Evolutionary conservation across 2,888 invertebrate genomes (phyloP).

Genomic region (Alloplasta piceator): DNA sequence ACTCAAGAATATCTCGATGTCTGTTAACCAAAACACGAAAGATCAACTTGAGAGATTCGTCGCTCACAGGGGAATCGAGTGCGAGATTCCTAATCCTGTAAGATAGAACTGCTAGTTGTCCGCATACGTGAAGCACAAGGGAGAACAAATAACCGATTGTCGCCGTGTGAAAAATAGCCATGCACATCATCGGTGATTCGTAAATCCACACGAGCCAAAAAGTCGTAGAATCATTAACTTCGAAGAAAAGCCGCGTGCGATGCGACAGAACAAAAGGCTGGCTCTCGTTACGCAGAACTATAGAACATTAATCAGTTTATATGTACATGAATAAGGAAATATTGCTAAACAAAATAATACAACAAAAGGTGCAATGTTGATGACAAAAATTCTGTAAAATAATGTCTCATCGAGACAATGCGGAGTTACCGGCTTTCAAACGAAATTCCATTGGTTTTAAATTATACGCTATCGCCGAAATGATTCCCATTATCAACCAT

Average conservation of each 20-base stretch:
- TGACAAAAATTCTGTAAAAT: no score
- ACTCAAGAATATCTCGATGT: no score
- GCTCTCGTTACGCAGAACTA: not conserved
- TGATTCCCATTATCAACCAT: not conserved
- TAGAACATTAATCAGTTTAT: not conserved
- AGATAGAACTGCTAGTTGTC: not conserved
- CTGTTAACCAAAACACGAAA: no score
- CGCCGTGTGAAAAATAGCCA: not conserved
- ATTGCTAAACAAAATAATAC: no score
- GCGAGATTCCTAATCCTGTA: not conserved
- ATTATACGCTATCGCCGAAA: not conserved
- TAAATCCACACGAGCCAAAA: not conserved
- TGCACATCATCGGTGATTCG: not conserved
- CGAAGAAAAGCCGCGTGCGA: not conserved
- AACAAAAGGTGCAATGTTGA: no score
- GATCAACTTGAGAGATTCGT: no score
- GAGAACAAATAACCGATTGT: not conserved
- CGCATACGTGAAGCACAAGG: not conserved
- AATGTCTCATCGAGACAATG: not conserved
- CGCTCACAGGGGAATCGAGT: not conserved
- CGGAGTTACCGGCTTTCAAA: not conserved
- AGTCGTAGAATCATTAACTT: not conserved
- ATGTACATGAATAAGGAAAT: no score
- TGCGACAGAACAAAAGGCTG: not conserved
- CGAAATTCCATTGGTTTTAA: not conserved